A percentile compares a stretch with the other conserved stretches of the same genome.
These are phyloP conservation scores for Heteromurus nitidus DNA, from an alignment of 2,888 invertebrate species.

Conservation along the genomic window DNA sequence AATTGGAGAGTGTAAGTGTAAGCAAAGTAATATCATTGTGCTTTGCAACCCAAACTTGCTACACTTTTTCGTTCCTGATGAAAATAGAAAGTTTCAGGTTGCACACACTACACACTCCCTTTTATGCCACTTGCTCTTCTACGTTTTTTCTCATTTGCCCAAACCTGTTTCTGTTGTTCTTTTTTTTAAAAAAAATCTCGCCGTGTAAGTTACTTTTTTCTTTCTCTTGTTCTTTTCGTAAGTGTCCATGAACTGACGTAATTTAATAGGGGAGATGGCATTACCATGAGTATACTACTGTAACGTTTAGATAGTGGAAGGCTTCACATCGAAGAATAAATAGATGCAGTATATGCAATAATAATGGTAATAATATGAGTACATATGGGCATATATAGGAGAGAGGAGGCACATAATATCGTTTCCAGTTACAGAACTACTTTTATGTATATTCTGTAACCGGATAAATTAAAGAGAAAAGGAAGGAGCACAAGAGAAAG, in stretches of 20 bases:
- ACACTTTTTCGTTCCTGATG: conserved; percentile 35
- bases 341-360: conserved; percentile 21
- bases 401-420: background rate
- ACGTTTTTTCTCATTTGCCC: conserved; percentile 34
- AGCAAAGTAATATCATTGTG: conserved; percentile 21
- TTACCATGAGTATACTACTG: conserved; percentile 15
- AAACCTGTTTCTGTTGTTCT: conserved; percentile 36
- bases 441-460: conserved; percentile 44
- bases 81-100: conserved; percentile 51
- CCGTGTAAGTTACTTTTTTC: background rate
- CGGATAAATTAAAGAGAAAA: conserved; percentile 52
- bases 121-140: conserved; percentile 33
- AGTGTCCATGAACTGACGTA: conserved; percentile 28
- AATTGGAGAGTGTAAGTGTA: conserved; percentile 34
- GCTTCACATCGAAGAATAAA: conserved; percentile 14
- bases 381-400: conserved; percentile 5
- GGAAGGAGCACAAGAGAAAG: too few species aligned
- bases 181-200: conserved; percentile 19
- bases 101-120: conserved; percentile 30
- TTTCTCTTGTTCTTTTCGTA: conserved; percentile 20
- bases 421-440: conserved; percentile 3
- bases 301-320: background rate
- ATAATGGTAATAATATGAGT: conserved; percentile 22
- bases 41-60: conserved; percentile 24
- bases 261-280: conserved; percentile 43